These are phyloP conservation scores for Muscicapa comitata DNA, from an alignment of 2,797 vertebrate species.

Conservation along the genomic window DNA sequence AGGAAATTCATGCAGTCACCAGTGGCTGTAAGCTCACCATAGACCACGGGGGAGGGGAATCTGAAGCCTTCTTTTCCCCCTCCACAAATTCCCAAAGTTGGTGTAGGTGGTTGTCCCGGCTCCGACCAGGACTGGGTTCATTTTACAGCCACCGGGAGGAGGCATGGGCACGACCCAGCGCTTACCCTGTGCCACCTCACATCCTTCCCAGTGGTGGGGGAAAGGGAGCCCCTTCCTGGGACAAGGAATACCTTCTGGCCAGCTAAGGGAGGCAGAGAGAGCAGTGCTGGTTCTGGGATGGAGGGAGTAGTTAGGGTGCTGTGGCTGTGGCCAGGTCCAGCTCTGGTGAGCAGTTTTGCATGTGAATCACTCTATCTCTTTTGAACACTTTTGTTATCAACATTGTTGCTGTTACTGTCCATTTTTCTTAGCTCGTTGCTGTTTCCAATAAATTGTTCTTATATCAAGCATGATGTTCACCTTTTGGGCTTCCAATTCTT, in stretches of 20 bases:
- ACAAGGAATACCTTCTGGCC: not conserved
- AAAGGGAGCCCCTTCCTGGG: not conserved
- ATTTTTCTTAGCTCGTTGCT: not conserved
- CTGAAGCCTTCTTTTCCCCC: not conserved
- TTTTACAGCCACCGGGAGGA: not conserved
- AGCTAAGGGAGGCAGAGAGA: not conserved
- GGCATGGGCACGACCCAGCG: not conserved
- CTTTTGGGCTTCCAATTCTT: not conserved
- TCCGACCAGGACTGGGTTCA: not conserved
- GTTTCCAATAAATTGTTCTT: not conserved
- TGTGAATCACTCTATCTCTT: not conserved
- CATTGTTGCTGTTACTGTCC: not conserved
- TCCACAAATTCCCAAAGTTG: not conserved
- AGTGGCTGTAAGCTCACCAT: not conserved
- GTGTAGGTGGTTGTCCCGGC: not conserved
- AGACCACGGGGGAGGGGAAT: not conserved
- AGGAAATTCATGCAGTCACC: not conserved
- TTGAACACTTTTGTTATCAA: not conserved
- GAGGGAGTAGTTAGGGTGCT: not conserved
- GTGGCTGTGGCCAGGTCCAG: not conserved
- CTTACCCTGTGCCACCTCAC: too few relatives aligned
- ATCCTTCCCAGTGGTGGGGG: not conserved
- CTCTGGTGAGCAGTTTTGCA: not conserved
- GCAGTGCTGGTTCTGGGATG: not conserved
- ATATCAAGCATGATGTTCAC: not conserved